Evolutionary conservation across 2,113 vertebrate species (phyloP), one percentile per base, ranked within the genome.

Genomic region (Centropus unirufus): DNA sequence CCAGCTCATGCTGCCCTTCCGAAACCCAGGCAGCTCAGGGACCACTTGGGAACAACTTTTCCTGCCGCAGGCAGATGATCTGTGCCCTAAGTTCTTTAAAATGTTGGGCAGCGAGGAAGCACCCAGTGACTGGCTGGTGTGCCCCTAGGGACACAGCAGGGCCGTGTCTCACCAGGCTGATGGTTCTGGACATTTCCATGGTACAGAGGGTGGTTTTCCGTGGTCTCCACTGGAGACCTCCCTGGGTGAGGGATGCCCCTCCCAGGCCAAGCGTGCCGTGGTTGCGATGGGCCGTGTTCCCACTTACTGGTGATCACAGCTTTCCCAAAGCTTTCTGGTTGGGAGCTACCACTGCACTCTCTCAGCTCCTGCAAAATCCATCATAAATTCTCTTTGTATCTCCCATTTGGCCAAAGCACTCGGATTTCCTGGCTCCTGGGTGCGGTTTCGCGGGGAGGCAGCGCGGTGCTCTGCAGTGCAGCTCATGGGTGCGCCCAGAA

Each of bases 191-290:
- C 24, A 5, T 18, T 2, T 4, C 21, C 1, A 8, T 22, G 24
- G 64, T 42, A 8, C n/a, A 29, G 49, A 32, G 8, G 7, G 32
- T 32, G 51, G 34, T 29, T 51, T 57, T 23, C 30, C 29, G 40
- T 61, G 39, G 13, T 21, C 58, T 79, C 39, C 29, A 9, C 54
- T 30, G 42, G n/a, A 4, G 36, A 16, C 39, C 26, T 21, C 17
- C 40, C 34, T 8, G 23, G 40, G 12, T 18, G 20, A 61, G 54
- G 42, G 57, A 9, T 8, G 20, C 5, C 46, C 36, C 19, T 39
- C 14, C 29, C 26, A 20, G 23, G 13, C 67, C 39, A 22, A 14
- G 44, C 2, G 4, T 2, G 0, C 12, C 0, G 0, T 2, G 15
- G 36, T 11, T 18, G 40, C 2, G 0, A 8, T 6, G 69, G 27